Conservation (phyloP, 2,797 vertebrate species). For the Alfaro cultratus region DNA sequence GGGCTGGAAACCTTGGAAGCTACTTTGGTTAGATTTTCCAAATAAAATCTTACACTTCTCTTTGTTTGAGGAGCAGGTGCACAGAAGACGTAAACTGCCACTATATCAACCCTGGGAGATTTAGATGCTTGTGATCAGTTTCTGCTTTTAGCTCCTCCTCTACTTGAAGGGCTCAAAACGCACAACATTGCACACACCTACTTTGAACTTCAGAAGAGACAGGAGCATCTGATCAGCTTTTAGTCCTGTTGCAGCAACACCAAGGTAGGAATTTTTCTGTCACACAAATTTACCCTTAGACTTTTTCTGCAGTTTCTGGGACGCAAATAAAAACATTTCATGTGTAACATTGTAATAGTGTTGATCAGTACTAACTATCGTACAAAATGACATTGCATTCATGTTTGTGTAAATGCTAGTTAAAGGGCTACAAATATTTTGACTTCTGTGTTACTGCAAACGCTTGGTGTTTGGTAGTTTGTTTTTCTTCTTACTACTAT, state of each 20-base stretch:
- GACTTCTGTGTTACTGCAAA: background rate
- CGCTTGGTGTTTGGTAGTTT: background rate
- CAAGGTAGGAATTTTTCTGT: conserved; percentile 54
- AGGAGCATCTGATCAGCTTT: conserved; percentile 51
- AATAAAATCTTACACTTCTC: conserved; percentile 6
- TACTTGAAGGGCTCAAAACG: conserved; percentile 72
- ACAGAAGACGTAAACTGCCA: conserved; percentile 64
- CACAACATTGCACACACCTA: conserved; percentile 69
- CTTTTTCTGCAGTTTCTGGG: background rate
- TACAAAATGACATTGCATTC: background rate
- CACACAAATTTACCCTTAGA: background rate
- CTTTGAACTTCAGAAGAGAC: conserved; percentile 66
- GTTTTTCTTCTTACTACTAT: conserved; percentile 3
- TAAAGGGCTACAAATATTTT: background rate
- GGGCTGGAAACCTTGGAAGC: conserved; percentile 6
- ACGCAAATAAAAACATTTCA: conserved; percentile 3
- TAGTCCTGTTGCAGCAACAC: conserved; percentile 33
- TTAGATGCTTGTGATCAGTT: conserved; percentile 76
- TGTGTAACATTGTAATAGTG: background rate
- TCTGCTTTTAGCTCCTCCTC: conserved; percentile 88
- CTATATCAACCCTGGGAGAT: conserved; percentile 71
- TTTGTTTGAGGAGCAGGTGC: conserved; percentile 66
- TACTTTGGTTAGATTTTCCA: conserved; percentile 3
- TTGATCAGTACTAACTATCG: background rate
- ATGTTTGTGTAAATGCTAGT: background rate